Evolutionary conservation across 2,888 invertebrate genomes (phyloP).

Genomic region (Eumerus sabulonum): DNA sequence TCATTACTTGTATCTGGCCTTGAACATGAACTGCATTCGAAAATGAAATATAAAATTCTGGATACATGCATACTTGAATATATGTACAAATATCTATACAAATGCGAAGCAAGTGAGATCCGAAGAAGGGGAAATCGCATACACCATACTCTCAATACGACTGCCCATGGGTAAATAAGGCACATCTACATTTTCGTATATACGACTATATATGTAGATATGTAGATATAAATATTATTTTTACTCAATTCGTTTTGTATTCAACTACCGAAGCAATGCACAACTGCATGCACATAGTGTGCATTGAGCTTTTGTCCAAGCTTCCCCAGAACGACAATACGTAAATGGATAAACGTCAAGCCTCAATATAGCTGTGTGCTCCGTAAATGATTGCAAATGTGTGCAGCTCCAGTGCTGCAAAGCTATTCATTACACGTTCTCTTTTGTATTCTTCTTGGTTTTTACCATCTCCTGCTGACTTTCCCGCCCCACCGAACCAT

Average conservation of each 20-base stretch:
- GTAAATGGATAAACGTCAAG: slow-evolving; percentile 25
- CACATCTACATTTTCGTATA: too few relatives aligned
- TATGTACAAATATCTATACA: slow-evolving; percentile 4
- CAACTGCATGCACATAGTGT: slow-evolving; percentile 12
- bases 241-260: not conserved
- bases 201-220: too few relatives aligned
- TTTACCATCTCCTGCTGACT: too few relatives aligned
- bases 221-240: too few relatives aligned
- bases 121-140: slow-evolving; percentile 37
- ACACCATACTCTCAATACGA: not conserved
- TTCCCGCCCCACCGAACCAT: too few relatives aligned
- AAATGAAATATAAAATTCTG: slow-evolving; percentile 66
- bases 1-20: slow-evolving; percentile 73
- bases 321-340: not conserved
- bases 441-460: too few relatives aligned
- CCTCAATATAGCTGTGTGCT: slow-evolving; percentile 58
- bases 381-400: slow-evolving; percentile 53
- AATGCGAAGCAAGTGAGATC: slow-evolving; percentile 24
- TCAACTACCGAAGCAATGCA: slow-evolving; percentile 39
- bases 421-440: too few relatives aligned
- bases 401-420: slow-evolving; percentile 47
- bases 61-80: slow-evolving; percentile 37
- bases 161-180: not conserved
- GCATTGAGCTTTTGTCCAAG: slow-evolving; percentile 41
- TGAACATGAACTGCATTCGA: slow-evolving; percentile 78